Evolutionary conservation across 30 jellyfish, hydroid and myxozoan species (phyloP).

Genomic region (Aurelia aurita): DNA sequence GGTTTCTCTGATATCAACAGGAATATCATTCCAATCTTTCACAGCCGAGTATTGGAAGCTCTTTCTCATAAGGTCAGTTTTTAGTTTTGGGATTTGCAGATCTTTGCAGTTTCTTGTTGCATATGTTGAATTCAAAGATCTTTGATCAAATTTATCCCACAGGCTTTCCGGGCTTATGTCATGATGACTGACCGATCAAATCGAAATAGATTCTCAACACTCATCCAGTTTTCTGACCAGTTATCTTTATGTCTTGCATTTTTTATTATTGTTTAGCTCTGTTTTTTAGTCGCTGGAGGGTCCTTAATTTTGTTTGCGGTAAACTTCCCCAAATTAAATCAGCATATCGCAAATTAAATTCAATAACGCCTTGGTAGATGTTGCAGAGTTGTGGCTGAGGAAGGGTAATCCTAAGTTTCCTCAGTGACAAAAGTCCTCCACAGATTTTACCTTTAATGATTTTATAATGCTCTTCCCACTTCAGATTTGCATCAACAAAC

Average conservation of each 20-base stretch:
- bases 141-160: neutral
- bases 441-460: neutral
- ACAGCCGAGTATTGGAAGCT: neutral
- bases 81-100: slow-evolving; percentile 2
- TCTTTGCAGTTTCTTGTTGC: too few species aligned
- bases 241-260: neutral
- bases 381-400: neutral
- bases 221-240: neutral
- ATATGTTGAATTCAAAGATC: neutral
- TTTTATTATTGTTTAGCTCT: neutral
- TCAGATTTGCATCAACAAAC: too few species aligned
- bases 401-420: neutral
- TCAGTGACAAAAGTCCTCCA: slow-evolving; percentile 2
- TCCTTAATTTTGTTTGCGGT: too few species aligned
- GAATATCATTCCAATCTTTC: slow-evolving; percentile 28
- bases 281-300: neutral
- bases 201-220: too few species aligned
- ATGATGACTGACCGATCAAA: too few species aligned
- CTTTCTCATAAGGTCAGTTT: slow-evolving; percentile 2
- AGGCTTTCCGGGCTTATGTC: neutral
- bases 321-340: too few species aligned
- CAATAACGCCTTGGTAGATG: neutral
- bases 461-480: neutral
- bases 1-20: neutral
- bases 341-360: neutral